Conservation (phyloP, 2,888 invertebrate genomes). For the Synergus itoensis region DNA sequence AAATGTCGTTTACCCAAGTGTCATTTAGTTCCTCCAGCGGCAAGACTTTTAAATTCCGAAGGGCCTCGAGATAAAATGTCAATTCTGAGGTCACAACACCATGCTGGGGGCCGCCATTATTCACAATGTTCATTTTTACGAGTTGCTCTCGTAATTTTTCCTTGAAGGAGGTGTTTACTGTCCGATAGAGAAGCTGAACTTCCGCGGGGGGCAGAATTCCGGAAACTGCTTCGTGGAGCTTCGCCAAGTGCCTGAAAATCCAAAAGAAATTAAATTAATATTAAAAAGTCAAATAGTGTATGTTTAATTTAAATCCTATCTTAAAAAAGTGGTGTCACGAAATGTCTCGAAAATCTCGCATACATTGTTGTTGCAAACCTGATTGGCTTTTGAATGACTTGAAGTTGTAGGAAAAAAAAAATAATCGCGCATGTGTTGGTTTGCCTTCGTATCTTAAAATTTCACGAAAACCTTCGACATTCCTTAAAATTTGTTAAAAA, state of each 20-base stretch:
- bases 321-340: no score
- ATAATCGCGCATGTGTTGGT: no score
- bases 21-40: constrained; percentile 86
- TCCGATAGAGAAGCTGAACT: constrained; percentile 87
- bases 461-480: no score
- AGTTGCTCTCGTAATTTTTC: constrained; percentile 91
- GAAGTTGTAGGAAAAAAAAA: no score
- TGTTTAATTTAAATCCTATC: not conserved
- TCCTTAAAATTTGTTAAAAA: no score
- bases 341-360: no score
- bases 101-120: constrained; percentile 98
- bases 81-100: constrained; percentile 96
- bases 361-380: no score
- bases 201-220: constrained; percentile 90
- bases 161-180: constrained; percentile 92
- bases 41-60: constrained; percentile 88
- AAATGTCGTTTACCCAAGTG: constrained; percentile 90
- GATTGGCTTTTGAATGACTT: no score
- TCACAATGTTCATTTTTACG: constrained; percentile 91
- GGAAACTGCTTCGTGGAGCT: constrained; percentile 93
- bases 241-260: constrained; percentile 86
- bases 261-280: constrained; percentile 60
- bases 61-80: constrained; percentile 93
- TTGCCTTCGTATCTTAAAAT: no score
- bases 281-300: not conserved